Evolutionary conservation across 1,140 invertebrate genomes (phyloP), one percentile per base, ranked within the genome.

Genomic region (Portunus trituberculatus): DNA sequence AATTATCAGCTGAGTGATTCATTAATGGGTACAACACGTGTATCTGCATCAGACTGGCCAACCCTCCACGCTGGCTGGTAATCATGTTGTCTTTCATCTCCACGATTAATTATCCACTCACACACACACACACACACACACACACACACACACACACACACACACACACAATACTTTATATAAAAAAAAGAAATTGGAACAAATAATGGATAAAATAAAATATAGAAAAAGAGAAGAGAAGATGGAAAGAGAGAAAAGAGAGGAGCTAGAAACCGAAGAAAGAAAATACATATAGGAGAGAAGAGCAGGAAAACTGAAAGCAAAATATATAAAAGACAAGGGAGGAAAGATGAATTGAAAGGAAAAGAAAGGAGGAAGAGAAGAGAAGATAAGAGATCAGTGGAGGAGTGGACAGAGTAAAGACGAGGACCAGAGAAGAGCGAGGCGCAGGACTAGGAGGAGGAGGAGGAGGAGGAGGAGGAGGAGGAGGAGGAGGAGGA

Each of bases 61-160:
- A 39, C 39, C 52, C 52, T 59, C 52, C 52, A 59, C 52, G 52
- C 52, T 59, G 52, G 52, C 52, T 20, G 16, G 16, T 59, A 12
- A 59, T 59, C 10, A 59, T 59, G 52, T 59, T 20, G 52, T 59
- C 52, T 59, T 59, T 59, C 16, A 59, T 59, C 12, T 59, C 3
- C 12, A 12, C 52, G 52, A 20, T 20, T 20, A 59, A 14, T 59
- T 59, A 59, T 59, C 52, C n/a, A 76, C 67, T 20, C 67, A 76
- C 59, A 76, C 59, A 25, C 59, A 76, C 59, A 76, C 59, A 25
- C 59, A 76, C 59, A 76, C 20, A n/a, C 67, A 76, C 67, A 76
- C 67, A n/a, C 67, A 76, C 67, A 76, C 67, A 76, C n/a, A 76
- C n/a, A 76, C 67, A 76, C 67, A 76, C 67, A n/a, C 67, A 76